Base-by-base conservation (phyloP, 2,888 invertebrate genomes). In the Marasmarcha lunaedactyla region DNA sequence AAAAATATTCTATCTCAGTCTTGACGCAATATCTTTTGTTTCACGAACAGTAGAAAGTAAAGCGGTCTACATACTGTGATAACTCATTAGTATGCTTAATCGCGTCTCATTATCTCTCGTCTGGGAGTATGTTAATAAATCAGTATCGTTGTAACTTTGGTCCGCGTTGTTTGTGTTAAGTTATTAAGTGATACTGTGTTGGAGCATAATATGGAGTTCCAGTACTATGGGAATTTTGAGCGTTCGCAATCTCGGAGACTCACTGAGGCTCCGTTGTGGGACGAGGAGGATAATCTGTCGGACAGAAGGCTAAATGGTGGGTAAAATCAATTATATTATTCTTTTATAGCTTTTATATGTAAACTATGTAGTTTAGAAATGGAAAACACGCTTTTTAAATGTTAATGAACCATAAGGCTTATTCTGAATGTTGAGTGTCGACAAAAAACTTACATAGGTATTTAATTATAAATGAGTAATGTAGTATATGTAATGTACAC, bases 181-280 rank as follows among this genome's bases (percentile, higher is more conserved):
- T 53, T 40, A 44, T 52, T 39, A 34, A 34, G 33, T 46, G 27
- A 42, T 40, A 46, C 45, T 51, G 51, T 52, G 46, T 49, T 44
- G 39, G 40, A 6, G 25, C 10, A n/a, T 20, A 48, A 42, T 41
- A 81, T 83, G 81, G 81, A 83, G 60, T 83, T 78, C 45, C 81
- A 83, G 56, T 78, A 73, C 52, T 78, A 73, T 49, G 76, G 76
- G 20, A 71, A 71, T 49, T 76, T 68, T 46, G 73, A 78, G 15
- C 63, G 71, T 9, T 55, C 59, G 33, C 55, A 65, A 37, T 55
- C 56, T 37, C 63, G 71, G 33, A 55, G 71, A 46, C 52, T 65
- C 34, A 63, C 64, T 30, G 81, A 81, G 13, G 70, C 70, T 42
- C 81, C 79, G 1, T 69, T 74, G 65, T 81, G 81, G 81, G 81